A percentile compares a stretch with the other conserved stretches of the same genome.
phyloP scores from a whole-genome alignment of 1,140 invertebrate species.

The Anoplophora glabripennis region DNA sequence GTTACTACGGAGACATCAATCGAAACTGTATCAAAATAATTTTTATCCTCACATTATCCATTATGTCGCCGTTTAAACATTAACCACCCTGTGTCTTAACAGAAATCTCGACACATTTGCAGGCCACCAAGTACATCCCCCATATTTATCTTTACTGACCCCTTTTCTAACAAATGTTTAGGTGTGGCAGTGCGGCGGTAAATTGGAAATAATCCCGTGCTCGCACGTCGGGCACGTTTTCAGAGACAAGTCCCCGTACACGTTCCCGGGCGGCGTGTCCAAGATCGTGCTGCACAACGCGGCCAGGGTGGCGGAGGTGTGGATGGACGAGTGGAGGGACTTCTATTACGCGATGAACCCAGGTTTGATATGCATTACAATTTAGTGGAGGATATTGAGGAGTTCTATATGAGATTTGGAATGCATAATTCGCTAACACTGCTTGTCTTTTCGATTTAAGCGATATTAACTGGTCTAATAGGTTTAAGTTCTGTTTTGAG shows the following conservation, averaged over 20 bases:
- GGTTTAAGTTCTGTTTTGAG: too few species aligned
- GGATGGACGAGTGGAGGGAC: constrained; percentile 98
- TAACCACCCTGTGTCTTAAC: constrained; percentile 9
- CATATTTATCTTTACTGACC: too few species aligned
- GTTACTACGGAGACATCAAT: too few species aligned
- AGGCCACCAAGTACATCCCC: too few species aligned
- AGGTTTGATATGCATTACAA: constrained; percentile 65
- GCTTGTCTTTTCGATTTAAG: too few species aligned
- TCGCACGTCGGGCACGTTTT: constrained; percentile 98
- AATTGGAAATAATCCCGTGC: constrained; percentile 92
- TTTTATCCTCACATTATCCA: too few species aligned
- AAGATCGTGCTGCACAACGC: constrained; percentile 97
- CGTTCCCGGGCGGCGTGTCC: constrained; percentile 97
- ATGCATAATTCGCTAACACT: too few species aligned
- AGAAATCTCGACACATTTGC: not conserved
- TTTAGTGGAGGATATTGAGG: not conserved
- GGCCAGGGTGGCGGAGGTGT: constrained; percentile 93
- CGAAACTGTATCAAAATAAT: too few species aligned
- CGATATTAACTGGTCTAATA: too few species aligned
- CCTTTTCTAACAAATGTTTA: constrained; percentile 50
- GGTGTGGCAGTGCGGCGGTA: constrained; percentile 98
- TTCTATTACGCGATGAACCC: constrained; percentile 99
- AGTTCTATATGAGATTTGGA: too few species aligned
- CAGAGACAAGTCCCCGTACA: constrained; percentile 98
- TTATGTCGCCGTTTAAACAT: not conserved